These are phyloP conservation scores for Poliocrania exsul DNA, from an alignment of 2,797 vertebrate genomes.

Conservation along the genomic window DNA sequence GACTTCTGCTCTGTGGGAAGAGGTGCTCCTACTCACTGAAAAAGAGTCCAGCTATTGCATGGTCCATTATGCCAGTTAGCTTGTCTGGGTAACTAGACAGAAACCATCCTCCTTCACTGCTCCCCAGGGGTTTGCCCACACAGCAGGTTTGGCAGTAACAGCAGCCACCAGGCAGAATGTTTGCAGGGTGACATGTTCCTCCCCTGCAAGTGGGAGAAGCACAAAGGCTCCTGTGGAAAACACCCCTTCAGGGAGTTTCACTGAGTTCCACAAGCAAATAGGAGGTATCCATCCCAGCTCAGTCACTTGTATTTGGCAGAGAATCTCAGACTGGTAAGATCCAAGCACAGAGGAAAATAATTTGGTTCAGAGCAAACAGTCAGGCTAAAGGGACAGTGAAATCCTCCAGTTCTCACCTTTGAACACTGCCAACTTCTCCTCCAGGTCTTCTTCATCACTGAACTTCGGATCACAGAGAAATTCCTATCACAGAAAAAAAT, in stretches of 20 bases:
- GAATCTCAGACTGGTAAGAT: not conserved
- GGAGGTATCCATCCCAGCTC: not conserved
- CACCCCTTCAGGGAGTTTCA: not conserved
- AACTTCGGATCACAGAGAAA: constrained; percentile 96
- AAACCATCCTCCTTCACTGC: not conserved
- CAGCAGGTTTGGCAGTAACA: constrained; percentile 12
- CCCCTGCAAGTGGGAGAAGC: not conserved
- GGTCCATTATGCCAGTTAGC: not conserved
- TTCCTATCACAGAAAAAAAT: constrained; percentile 77
- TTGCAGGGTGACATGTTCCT: constrained; percentile 16
- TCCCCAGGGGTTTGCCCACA: not conserved
- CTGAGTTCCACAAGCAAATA: not conserved
- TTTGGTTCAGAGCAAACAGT: not conserved
- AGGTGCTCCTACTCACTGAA: not conserved
- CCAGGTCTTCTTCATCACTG: constrained; percentile 91
- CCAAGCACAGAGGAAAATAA: not conserved
- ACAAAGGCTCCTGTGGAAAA: not conserved
- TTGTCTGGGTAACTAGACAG: not conserved
- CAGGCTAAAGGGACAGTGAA: not conserved
- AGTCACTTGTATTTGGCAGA: not conserved
- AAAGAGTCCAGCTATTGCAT: not conserved
- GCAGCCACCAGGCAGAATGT: not conserved
- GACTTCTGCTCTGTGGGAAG: not conserved
- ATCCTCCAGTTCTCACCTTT: constrained; percentile 86
- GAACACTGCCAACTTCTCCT: constrained; percentile 89